Evolutionary conservation across 2,113 vertebrate species (phyloP), one percentile per base, ranked within the genome.

Genomic region (Smithornis capensis): DNA sequence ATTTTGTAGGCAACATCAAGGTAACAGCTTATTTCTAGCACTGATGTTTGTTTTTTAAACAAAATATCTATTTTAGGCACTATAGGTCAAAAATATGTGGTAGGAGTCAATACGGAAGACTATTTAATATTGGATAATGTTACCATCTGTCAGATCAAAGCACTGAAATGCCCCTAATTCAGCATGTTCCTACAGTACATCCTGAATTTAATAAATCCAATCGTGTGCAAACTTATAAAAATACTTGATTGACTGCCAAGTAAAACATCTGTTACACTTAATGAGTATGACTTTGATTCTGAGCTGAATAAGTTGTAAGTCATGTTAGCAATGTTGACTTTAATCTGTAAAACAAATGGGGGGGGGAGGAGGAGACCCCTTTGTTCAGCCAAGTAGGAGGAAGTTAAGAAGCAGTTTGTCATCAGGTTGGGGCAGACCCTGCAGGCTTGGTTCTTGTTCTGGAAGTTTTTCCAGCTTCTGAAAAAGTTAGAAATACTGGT

Each of bases 1-100:
- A 99, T 98, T 99, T 99, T 98, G 99, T 99, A 92, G 99, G 99
- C 89, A 99, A 99, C 96, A 99, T 99, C 91, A 99, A 99, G 99
- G 99, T 99, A 97, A 97, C 28, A 70, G 40, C 27, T 86, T 52
- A 63, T 56, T 92, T 92, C 31, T 91, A 40, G 27, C 17, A 49
- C 19, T 56, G 19, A 4, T 37, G 59, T 53, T 50, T 6, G 1
- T 4, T 40, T 60, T 33, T 44, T 44, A 22, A 75, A 35, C 23
- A 59, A 63, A 89, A 22, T 70, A 40, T 2, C 27, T 69, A 31
- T 53, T 84, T 92, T 62, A 22, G 55, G 19, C 28, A 57, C 10
- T 49, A 47, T 29, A 4, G 1, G 14, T 83, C 25, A 47, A 63
- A 31, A 63, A 31, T 55, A 31, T 77, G 19, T 94, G 33, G 21